Base-by-base conservation (phyloP, 2,113 vertebrate genomes). In the Chinchilla lanigera region DNA sequence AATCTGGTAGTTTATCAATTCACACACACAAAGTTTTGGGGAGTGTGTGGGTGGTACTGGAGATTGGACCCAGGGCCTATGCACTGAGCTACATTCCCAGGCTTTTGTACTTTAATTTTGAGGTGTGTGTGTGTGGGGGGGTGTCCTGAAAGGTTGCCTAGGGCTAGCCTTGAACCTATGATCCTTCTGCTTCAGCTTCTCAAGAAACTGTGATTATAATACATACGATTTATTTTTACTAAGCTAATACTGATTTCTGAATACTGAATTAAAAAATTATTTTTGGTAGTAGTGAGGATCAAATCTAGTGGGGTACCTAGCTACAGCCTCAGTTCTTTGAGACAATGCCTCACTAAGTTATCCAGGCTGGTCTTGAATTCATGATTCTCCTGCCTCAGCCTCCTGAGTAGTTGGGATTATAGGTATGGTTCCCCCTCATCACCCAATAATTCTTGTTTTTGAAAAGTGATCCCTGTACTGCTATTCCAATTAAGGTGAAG, bases 391-490 rank as follows among this genome's bases (percentile, higher is more conserved):
- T 77, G 73, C 5, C 26, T 77, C 41, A 77, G 41, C 41, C 73
- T 77, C 73, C 41, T 28, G 24, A 47, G 41, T 6, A 38, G 26
- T 41, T 77, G 73, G 73, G 73, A 47, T 77, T 77, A 77, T 5
- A 47, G 12, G 7, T 16, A 13, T 50, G 26, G 26, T 77, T 26
- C 7, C 12, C 26, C 4, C 7, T 47, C n/a, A 50, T 50, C 13
- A 47, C 26, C 12, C 38, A 77, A 77, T 86, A 94, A 88, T 73
- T 93, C 50, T 67, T 96, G 3, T 94, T 95, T 96, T 73, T 97
- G 28, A 92, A 93, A 93, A 81, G 54, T 85, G 80, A 71, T 85
- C 22, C 30, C 20, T 44, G 44, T 91, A 92, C 0, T 81, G 47
- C 44, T 78, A 47, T 41, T 61, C 10, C n/a, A 94, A 88, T 73